Conservation (phyloP, 2,888 invertebrate genomes). For the Polydrusus pterygomalis region DNA sequence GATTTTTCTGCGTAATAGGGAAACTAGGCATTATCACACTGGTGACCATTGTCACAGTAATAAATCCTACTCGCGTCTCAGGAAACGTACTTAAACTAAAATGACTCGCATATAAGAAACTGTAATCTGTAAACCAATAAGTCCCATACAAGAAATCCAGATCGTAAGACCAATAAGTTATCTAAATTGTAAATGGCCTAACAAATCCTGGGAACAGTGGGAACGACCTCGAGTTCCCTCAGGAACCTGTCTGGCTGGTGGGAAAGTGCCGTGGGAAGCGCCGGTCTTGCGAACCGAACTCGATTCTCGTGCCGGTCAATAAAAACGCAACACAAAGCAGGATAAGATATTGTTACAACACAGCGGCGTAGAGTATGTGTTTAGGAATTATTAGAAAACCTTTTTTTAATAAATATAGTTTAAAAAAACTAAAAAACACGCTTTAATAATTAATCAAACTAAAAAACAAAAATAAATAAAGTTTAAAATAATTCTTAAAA, state of each 20-base stretch:
- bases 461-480: too few species aligned
- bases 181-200: conserved; percentile 31
- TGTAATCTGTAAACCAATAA: conserved; percentile 2
- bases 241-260: conserved; percentile 54
- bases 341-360: conserved; percentile 53
- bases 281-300: conserved; percentile 50
- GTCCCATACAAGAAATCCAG: neutral
- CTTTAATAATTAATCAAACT: too few species aligned
- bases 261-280: conserved; percentile 52
- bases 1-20: too few species aligned
- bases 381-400: too few species aligned
- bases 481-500: too few species aligned
- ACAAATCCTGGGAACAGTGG: conserved; percentile 66
- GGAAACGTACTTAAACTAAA: too few species aligned
- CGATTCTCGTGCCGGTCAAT: conserved; percentile 54
- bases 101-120: neutral
- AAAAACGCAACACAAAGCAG: conserved; percentile 52
- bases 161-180: conserved; percentile 26
- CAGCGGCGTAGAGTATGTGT: conserved; percentile 37
- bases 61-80: too few species aligned
- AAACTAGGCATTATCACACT: too few species aligned
- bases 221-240: conserved; percentile 63
- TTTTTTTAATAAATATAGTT: too few species aligned
- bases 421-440: too few species aligned
- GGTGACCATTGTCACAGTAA: too few species aligned